phyloP scores from a whole-genome alignment of 2,888 invertebrate species.

The Toxonevra muliebris region DNA sequence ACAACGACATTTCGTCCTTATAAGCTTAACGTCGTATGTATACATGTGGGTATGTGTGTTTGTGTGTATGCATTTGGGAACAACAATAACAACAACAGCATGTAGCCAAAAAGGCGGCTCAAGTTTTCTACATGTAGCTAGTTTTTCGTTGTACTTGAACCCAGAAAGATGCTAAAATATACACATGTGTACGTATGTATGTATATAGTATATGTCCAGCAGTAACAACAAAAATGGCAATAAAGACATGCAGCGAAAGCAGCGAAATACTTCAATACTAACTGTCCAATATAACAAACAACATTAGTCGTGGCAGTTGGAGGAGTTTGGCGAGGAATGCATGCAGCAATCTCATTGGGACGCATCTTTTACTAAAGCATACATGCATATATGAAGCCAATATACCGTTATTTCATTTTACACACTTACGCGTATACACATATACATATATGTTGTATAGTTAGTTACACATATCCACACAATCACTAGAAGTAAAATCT shows the following conservation, averaged over 20 bases:
- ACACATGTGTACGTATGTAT: no score
- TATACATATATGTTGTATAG: neutral
- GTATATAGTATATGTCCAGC: neutral
- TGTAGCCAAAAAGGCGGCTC: neutral
- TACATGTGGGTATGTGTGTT: neutral
- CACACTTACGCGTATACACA: constrained; percentile 4
- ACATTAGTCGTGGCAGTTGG: neutral
- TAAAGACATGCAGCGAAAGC: neutral
- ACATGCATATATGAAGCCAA: constrained; percentile 1
- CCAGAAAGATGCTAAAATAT: no score
- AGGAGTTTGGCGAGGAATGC: neutral
- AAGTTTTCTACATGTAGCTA: neutral
- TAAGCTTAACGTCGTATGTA: neutral
- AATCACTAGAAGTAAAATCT: no score
- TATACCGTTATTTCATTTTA: constrained; percentile 11
- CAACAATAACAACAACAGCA: neutral
- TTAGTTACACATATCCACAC: no score
- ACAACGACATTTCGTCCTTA: constrained; percentile 2
- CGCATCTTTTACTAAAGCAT: neutral
- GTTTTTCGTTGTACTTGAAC: neutral
- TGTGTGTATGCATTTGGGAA: neutral
- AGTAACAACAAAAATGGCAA: neutral
- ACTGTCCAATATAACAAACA: neutral
- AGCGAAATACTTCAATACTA: neutral
- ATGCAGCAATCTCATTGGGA: constrained; percentile 3